Base-by-base conservation (phyloP, 2,888 invertebrate genomes). In the Diaprepes abbreviatus region DNA sequence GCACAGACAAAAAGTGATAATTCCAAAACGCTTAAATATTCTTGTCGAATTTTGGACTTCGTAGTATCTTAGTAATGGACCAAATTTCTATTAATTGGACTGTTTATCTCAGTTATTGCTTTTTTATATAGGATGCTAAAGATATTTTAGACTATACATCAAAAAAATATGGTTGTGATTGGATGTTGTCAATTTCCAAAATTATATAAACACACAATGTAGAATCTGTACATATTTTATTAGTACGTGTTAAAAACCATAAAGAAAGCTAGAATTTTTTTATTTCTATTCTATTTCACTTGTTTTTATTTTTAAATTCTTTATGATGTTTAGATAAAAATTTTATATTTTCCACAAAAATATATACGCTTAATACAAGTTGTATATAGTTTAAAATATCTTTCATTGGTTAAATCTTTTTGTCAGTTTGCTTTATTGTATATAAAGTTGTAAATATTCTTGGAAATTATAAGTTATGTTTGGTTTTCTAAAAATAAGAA, bases 11-110 rank as follows among this genome's bases (percentile, higher is more conserved):
- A 55, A 55, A 57, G 55, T 65, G 65, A 65, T 65, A 57, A 55
- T 43, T 63, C 54, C 19, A 52, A 65, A 65, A 65, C 65, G 65
- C 65, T 65, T 65, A 60, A 43, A 60, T 48, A 24, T 43, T 43
- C 58, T 54, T 65, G 65, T 65, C 65, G 55, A 65, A 65, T 65
- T 65, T 65, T 57, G 24, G 36, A 54, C 36, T 16, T 62, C 5
- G 43, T 45, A 52, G 50, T 40, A 28, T 52, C 16, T 21, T 52
- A 52, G 62, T 63, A 63, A 38, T 17, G 45, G 65, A 65, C 65
- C 65, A 65, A 65, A 24, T 55, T 65, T 65, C 35, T 54, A n/a
- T 55, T 21, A 6, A 48, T 48, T 28, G 38, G 58, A 58, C 28
- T 40, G 14, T 58, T 43, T 24, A 28, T 12, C 36, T 55, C 6